Percentiles rank a stretch among this genome's conserved stretches.
phyloP scores from a whole-genome alignment of 2,113 vertebrate species.

The Pachycephala philippinensis region DNA sequence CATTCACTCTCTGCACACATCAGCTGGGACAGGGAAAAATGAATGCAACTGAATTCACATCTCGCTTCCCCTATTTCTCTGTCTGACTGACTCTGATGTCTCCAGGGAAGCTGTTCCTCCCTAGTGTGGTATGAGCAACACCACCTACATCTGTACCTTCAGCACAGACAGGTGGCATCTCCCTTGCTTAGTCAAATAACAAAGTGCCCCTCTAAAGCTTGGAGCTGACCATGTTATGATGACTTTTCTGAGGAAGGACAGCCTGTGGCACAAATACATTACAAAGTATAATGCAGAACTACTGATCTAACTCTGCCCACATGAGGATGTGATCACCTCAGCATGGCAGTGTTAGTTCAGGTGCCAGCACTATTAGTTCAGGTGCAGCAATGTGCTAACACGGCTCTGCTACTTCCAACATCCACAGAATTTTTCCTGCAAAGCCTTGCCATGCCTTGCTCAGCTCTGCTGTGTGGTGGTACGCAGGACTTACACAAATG shows the following conservation, averaged over 20 bases:
- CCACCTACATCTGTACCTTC: not conserved
- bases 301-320: not conserved
- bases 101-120: not conserved
- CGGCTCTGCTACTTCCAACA: not conserved
- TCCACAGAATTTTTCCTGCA: not conserved
- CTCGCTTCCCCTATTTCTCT: not conserved
- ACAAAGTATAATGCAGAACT: not conserved
- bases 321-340: not conserved
- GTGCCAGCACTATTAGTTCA: slow-evolving; percentile 33
- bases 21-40: not conserved
- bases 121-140: not conserved
- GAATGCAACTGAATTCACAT: slow-evolving; percentile 26
- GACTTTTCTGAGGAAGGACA: slow-evolving; percentile 24
- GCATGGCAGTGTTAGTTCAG: slow-evolving; percentile 49
- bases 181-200: not conserved
- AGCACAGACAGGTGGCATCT: not conserved
- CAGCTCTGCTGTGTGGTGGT: not conserved
- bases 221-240: not conserved
- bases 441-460: not conserved
- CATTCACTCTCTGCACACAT: slow-evolving; percentile 23
- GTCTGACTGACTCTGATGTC: not conserved
- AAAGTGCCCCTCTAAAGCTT: not conserved
- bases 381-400: slow-evolving; percentile 31
- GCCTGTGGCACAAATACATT: not conserved
- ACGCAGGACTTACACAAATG: not conserved